Conservation (phyloP, 2,797 vertebrate species). For the Danio jaintianensis region DNA sequence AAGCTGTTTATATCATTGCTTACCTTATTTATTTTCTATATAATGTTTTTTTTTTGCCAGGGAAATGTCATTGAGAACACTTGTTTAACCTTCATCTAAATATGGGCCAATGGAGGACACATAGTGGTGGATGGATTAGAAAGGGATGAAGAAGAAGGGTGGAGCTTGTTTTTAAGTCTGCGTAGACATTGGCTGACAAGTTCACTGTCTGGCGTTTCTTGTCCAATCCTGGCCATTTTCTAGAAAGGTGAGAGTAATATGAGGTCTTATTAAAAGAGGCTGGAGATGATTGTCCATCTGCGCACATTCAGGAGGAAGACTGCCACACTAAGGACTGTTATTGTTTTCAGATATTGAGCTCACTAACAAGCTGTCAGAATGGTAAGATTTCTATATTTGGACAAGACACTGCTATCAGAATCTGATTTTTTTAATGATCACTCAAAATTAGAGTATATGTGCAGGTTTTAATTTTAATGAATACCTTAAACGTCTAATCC, state of each 20-base stretch:
- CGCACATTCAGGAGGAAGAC: slow-evolving; percentile 51
- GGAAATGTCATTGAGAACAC: slow-evolving; percentile 69
- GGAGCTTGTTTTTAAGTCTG: slow-evolving; percentile 52
- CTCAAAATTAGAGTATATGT: background rate
- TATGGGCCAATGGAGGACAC: slow-evolving; percentile 68
- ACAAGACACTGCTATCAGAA: slow-evolving; percentile 21
- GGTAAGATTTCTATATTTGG: slow-evolving; percentile 70
- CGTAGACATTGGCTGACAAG: slow-evolving; percentile 72
- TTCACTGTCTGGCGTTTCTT: slow-evolving; percentile 51
- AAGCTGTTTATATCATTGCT: slow-evolving; percentile 70
- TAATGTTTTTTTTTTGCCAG: slow-evolving; percentile 57
- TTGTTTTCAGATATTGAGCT: slow-evolving; percentile 36
- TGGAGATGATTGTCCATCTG: slow-evolving; percentile 45
- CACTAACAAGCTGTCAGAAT: slow-evolving; percentile 66
- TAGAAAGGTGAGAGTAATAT: slow-evolving; percentile 48
- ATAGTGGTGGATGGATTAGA: slow-evolving; percentile 61
- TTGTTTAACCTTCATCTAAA: slow-evolving; percentile 76
- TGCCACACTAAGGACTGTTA: slow-evolving; percentile 40
- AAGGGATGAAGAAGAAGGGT: slow-evolving; percentile 63
- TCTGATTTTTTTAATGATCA: background rate
- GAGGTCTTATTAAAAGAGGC: slow-evolving; percentile 69
- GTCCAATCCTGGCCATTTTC: slow-evolving; percentile 74
- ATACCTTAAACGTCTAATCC: background rate
- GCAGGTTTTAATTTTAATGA: background rate
- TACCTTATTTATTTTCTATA: slow-evolving; percentile 46